These are phyloP conservation scores for Gobio occitaniae DNA, from an alignment of 2,797 vertebrate species.

Conservation along the genomic window DNA sequence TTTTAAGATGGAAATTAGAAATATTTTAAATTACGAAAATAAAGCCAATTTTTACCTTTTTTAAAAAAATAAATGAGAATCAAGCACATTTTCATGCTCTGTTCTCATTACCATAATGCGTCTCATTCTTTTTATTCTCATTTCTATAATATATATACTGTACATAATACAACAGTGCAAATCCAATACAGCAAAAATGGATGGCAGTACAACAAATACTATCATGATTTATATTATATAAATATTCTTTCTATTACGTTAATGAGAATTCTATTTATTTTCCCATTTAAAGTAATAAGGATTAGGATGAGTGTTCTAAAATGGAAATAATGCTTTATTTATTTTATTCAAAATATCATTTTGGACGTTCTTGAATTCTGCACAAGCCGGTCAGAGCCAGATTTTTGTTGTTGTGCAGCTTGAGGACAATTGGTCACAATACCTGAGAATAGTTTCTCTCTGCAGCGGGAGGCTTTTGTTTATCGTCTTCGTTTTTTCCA, in stretches of 20 bases:
- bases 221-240: not conserved
- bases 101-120: not conserved
- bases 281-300: not conserved
- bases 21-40: not conserved
- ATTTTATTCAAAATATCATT: not conserved
- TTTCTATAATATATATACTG: not conserved
- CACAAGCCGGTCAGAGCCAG: not conserved
- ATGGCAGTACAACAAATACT: not conserved
- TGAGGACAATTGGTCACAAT: not conserved
- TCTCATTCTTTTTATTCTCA: not conserved
- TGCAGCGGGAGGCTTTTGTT: constrained; percentile 6
- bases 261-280: not conserved
- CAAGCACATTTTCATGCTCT: not conserved
- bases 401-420: not conserved
- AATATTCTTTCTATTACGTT: not conserved
- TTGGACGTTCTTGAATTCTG: not conserved
- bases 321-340: not conserved
- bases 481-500: not conserved
- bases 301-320: not conserved
- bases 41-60: not conserved
- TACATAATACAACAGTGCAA: not conserved
- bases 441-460: not conserved
- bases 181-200: not conserved
- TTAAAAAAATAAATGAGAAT: not conserved
- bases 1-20: not conserved